A percentile compares a stretch with the other conserved stretches of the same genome.
Conservation (phyloP, 2,888 invertebrate species). For the Opisthograptis luteolata region DNA sequence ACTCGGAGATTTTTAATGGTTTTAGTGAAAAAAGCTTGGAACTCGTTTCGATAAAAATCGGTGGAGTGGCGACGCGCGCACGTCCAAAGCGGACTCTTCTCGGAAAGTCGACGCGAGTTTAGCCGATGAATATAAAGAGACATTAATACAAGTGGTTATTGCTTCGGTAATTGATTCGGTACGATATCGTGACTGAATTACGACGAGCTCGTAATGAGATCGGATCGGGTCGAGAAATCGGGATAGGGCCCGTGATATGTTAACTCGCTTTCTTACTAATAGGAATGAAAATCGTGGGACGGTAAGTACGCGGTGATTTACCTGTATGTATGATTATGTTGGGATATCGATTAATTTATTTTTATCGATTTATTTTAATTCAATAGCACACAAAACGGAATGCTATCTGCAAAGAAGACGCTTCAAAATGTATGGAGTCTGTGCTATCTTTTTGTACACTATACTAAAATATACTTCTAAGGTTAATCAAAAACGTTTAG, state of each 20-base stretch:
- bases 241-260: constrained; percentile 4
- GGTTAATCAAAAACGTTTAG: too few relatives aligned
- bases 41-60: constrained; percentile 48
- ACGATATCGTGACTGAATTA: constrained; percentile 30
- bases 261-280: constrained; percentile 16
- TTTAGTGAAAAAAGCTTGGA: constrained; percentile 43
- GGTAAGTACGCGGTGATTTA: too few relatives aligned
- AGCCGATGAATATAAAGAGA: constrained; percentile 32
- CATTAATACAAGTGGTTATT: constrained; percentile 34
- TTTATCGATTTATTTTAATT: too few relatives aligned
- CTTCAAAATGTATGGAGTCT: too few relatives aligned
- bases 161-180: constrained; percentile 31
- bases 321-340: too few relatives aligned
- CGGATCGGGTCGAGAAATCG: constrained; percentile 25
- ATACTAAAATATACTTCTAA: too few relatives aligned
- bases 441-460: too few relatives aligned
- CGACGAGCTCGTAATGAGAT: constrained; percentile 24
- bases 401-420: too few relatives aligned
- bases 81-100: constrained; percentile 26
- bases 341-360: too few relatives aligned
- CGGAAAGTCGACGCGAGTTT: constrained; percentile 25
- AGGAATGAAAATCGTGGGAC: background rate
- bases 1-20: constrained; percentile 44
- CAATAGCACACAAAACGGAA: too few relatives aligned
- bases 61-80: constrained; percentile 56